Conservation (phyloP, 92 coral and sea anemone species). For the Palythoa caribaeorum region DNA sequence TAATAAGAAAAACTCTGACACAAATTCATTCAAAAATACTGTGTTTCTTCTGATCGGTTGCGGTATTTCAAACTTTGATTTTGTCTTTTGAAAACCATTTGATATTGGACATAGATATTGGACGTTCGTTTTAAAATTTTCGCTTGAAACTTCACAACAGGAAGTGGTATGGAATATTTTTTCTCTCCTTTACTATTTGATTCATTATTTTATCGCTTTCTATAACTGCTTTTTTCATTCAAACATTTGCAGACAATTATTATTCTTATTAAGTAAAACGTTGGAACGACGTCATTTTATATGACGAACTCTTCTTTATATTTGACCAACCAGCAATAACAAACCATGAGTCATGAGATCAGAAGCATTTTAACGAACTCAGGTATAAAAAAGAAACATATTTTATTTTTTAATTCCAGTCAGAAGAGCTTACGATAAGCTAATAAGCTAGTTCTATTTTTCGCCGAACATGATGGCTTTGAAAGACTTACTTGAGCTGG, state of each 20-base stretch:
- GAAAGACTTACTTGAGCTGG: no score
- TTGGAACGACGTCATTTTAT: neutral
- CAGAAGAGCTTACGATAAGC: no score
- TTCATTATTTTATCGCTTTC: neutral
- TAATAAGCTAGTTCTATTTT: no score
- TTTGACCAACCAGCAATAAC: neutral
- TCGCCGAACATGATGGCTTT: no score
- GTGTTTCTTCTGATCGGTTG: neutral
- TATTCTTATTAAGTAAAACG: neutral
- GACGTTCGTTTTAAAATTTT: neutral
- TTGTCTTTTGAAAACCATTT: neutral
- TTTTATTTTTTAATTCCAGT: neutral
- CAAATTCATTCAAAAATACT: neutral
- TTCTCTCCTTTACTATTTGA: neutral
- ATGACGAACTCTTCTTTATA: neutral
- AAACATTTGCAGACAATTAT: neutral
- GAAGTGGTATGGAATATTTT: neutral
- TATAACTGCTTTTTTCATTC: neutral
- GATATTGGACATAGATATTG: neutral
- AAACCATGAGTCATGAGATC: neutral
- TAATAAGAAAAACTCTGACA: neutral
- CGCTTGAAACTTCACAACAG: neutral
- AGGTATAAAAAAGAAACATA: neutral
- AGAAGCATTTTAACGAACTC: neutral
- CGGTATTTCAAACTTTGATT: neutral